phyloP scores from a whole-genome alignment of 2,797 vertebrate genomes.

The Peromyscus eremicus region DNA sequence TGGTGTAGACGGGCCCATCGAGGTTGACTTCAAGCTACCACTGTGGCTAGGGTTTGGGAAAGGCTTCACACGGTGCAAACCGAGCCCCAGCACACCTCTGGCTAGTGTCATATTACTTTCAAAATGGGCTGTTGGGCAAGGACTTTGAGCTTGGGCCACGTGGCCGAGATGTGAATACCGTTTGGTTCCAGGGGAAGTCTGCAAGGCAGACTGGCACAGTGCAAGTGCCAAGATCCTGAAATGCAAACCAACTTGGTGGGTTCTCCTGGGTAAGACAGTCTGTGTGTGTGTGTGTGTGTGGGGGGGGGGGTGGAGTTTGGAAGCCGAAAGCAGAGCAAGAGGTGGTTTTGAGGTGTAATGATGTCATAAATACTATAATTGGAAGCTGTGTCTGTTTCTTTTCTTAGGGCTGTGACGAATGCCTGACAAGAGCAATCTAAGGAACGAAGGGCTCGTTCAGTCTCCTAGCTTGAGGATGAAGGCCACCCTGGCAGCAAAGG shows the following conservation, averaged over 20 bases:
- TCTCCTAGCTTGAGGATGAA: not conserved
- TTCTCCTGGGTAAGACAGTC: not conserved
- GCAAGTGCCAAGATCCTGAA: not conserved
- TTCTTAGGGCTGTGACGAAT: not conserved
- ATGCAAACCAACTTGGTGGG: not conserved
- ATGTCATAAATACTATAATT: not conserved
- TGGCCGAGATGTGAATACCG: not conserved
- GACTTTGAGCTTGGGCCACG: not conserved
- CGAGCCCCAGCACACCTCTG: not conserved
- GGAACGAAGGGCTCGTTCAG: not conserved
- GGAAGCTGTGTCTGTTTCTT: not conserved
- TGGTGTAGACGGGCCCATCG: not conserved
- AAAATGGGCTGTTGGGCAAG: not conserved
- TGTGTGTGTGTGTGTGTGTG: too few species aligned
- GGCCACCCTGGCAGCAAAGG: not conserved
- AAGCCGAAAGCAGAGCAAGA: not conserved
- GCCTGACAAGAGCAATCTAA: not conserved
- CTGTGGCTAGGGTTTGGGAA: not conserved
- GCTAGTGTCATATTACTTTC: not conserved
- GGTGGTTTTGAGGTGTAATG: not conserved
- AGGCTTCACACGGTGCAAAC: too few species aligned
- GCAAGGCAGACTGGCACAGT: not conserved
- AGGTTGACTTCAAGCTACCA: not conserved
- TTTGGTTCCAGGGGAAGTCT: not conserved
- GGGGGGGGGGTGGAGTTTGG: too few species aligned